Base-by-base conservation (phyloP, 1,140 invertebrate species). In the Matsumurasca onukii region DNA sequence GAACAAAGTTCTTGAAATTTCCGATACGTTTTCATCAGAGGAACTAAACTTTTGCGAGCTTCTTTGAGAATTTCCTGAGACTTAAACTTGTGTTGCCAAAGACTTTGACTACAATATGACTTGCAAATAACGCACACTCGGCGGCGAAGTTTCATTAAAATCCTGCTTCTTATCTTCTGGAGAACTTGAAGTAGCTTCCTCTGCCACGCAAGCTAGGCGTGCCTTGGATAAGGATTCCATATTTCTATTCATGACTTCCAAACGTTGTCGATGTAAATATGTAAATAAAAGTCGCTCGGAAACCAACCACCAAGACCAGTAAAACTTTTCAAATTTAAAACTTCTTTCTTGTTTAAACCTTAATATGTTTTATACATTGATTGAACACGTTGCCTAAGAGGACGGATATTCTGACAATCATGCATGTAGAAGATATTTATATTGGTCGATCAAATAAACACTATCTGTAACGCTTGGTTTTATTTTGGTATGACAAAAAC, bases 81-180 rank as follows among this genome's bases (percentile, higher is more conserved):
- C 55, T 59, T 59, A 59, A 59, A 59, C 22, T 59, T 59, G 55
- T 59, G 55, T 59, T 59, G 24, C 30, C 55, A 59, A 59, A 59
- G 55, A 59, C 55, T 59, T 5, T 3, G 55, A 59, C 15, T 59
- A 59, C 55, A 59, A 59, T 59, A 59, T 59, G 55, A 59, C 55
- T 59, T 59, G 55, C 55, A 59, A 59, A 59, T 59, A 59, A 27
- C 55, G 55, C 15, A 12, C 55, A 59, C 55, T 59, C 30, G 55
- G 25, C 15, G 49, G 49, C 49, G n/a, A 59, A 59, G 2, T 59
- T 59, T 59, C 55, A 59, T 59, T 59, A 59, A 59, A 59, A 27
- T 29, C 22, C 25, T 39, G 34, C 34, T 39, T 39, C 34, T 39
- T 39, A 39, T 17, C 34, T 5, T 5, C 34, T 39, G 34, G 17